Evolutionary conservation across 2,888 invertebrate genomes (phyloP).

Genomic region (Microctonus hyperodae): DNA sequence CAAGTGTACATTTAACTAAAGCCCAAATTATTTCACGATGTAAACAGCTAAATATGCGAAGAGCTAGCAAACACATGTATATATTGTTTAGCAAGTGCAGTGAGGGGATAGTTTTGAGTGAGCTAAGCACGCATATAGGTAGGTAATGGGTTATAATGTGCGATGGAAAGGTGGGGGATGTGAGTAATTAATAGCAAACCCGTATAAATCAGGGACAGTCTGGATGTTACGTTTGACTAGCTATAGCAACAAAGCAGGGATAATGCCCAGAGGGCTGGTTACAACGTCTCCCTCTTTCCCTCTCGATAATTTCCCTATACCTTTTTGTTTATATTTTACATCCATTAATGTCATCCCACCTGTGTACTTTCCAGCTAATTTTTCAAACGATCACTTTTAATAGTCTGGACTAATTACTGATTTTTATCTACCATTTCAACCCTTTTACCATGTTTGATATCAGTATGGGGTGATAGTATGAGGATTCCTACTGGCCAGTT

Average conservation of each 20-base stretch:
- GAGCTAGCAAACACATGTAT: slow-evolving; percentile 46
- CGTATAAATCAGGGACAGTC: slow-evolving; percentile 62
- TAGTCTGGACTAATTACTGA: slow-evolving; percentile 63
- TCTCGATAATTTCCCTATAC: too few relatives aligned
- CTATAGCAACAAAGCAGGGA: slow-evolving; percentile 52
- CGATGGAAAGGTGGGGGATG: slow-evolving; percentile 12
- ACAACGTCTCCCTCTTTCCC: slow-evolving; percentile 44
- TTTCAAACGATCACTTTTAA: slow-evolving; percentile 62
- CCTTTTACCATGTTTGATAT: slow-evolving; percentile 21
- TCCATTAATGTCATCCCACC: slow-evolving; percentile 20
- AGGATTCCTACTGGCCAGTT: slow-evolving; percentile 9
- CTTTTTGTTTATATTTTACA: slow-evolving; percentile 24
- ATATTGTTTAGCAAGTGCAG: slow-evolving; percentile 11
- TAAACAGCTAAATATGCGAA: slow-evolving; percentile 50
- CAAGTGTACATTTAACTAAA: slow-evolving; percentile 26
- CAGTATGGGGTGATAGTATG: neutral
- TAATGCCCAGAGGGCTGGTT: slow-evolving; percentile 62
- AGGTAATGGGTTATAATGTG: slow-evolving; percentile 22
- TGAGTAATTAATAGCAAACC: slow-evolving; percentile 62
- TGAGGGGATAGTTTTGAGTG: slow-evolving; percentile 12
- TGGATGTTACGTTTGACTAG: slow-evolving; percentile 53
- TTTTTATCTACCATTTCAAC: slow-evolving; percentile 56
- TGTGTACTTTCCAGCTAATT: slow-evolving; percentile 54
- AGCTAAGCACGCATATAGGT: slow-evolving; percentile 22
- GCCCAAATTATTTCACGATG: slow-evolving; percentile 52